These are phyloP conservation scores for Eurystomus gularis DNA, from an alignment of 2,113 vertebrate genomes.

Conservation along the genomic window DNA sequence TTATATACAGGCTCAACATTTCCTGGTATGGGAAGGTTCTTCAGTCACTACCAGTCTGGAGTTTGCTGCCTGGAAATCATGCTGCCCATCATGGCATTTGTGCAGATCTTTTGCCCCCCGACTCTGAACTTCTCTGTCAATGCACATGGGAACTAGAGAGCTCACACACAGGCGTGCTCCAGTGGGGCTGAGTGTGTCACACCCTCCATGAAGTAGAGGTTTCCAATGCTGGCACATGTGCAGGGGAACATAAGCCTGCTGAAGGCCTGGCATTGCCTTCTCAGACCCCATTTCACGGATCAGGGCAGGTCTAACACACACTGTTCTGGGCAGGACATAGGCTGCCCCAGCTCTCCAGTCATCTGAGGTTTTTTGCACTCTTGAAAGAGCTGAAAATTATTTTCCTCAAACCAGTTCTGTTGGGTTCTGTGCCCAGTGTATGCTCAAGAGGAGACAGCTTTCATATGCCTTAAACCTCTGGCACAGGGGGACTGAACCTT, in stretches of 20 bases:
- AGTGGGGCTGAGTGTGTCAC: rapidly evolving
- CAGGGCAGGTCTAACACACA: not conserved
- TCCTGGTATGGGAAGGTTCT: not conserved
- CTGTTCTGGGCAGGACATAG: not conserved
- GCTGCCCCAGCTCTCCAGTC: not conserved
- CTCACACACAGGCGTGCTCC: rapidly evolving
- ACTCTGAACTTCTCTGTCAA: not conserved
- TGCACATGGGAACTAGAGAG: rapidly evolving
- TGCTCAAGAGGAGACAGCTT: not conserved
- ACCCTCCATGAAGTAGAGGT: not conserved
- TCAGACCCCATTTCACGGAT: not conserved
- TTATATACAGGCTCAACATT: not conserved
- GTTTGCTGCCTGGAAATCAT: not conserved
- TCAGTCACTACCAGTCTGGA: not conserved
- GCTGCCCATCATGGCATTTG: not conserved
- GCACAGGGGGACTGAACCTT: not conserved
- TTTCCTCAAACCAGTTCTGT: not conserved
- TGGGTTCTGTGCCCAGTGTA: not conserved
- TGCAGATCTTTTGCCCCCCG: not conserved
- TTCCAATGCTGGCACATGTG: not conserved
- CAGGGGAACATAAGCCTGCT: not conserved
- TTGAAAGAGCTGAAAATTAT: not conserved
- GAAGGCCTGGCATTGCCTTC: not conserved
- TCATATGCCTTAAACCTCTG: not conserved
- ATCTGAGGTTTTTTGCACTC: not conserved